Evolutionary conservation across 2,113 vertebrate species (phyloP), one percentile per base, ranked within the genome.

Genomic region (Sturnus vulgaris): DNA sequence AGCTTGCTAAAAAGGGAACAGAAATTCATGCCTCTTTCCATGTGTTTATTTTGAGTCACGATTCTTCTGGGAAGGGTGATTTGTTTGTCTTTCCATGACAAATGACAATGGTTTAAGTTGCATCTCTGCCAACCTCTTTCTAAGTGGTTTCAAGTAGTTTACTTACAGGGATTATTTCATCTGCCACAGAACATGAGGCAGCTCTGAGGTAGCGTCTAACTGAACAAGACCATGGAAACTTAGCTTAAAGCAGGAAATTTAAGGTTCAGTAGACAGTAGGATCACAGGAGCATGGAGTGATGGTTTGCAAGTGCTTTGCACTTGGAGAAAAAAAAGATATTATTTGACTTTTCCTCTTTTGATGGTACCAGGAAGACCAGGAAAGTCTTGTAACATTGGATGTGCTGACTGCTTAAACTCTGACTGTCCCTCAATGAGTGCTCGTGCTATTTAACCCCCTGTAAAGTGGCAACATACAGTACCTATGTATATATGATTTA

Each of bases 141-240:
- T 88, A 59, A 70, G 76, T 88, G 56, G 25, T 80, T 95, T 94
- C 71, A 71, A 92, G 72, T 16, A 83, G 70, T 85, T 95, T 90
- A 59, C 70, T 87, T 92, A 60, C 49, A 53, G 77, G 19, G 55
- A 56, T 83, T 94, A 63, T 92, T 95, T 95, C 37, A 69, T 64
- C 65, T 90, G 55, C 47, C 42, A 61, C 42, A 80, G 46, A 20
- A 25, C 28, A 37, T 19, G 39, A 90, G 40, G 90, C 57, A 77
- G 46, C 42, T 91, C 82, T 88, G 71, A 61, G 70, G 50, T 66
- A 49, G 25, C 22, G 49, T 82, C 55, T 73, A 66, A 30, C 33
- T 46, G 46, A 92, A 28, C 31, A 79, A 92, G 44, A n/a, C 10
- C 5, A 5, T 19, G 16, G n/a, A 82, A 60, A 10, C 1, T n/a